These are phyloP conservation scores for Brachypterus glaber DNA, from an alignment of 2,888 invertebrate genomes.

Conservation along the genomic window DNA sequence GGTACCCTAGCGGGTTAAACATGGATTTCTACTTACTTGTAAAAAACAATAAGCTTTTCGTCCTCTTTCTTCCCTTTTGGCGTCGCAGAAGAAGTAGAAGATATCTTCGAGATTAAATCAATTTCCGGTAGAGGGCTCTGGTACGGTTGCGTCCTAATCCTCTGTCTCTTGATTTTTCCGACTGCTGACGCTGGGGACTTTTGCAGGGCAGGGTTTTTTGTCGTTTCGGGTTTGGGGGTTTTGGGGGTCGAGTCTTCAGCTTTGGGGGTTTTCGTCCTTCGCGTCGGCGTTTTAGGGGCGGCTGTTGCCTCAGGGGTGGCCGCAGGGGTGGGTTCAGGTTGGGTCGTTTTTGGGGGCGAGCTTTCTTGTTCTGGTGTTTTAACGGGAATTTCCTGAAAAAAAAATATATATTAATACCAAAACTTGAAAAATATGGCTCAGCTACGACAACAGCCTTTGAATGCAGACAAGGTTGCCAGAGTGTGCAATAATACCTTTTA, in stretches of 20 bases:
- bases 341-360: background rate
- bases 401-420: too few relatives aligned
- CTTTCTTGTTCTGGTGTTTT: background rate
- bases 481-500: too few relatives aligned
- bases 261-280: slow-evolving; percentile 44
- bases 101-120: slow-evolving; percentile 64
- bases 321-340: slow-evolving; percentile 20
- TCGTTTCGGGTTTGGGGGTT: slow-evolving; percentile 28
- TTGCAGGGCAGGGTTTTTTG: slow-evolving; percentile 29
- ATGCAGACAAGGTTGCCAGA: too few relatives aligned
- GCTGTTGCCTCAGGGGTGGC: slow-evolving; percentile 33
- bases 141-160: slow-evolving; percentile 66
- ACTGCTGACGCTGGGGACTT: slow-evolving; percentile 37
- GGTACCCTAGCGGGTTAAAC: too few relatives aligned
- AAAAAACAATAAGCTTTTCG: slow-evolving; percentile 77
- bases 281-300: slow-evolving; percentile 45
- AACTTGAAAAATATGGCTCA: too few relatives aligned
- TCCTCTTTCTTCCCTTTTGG: slow-evolving; percentile 52
- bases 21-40: slow-evolving; percentile 67
- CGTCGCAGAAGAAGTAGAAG: slow-evolving; percentile 48
- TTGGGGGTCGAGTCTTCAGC: slow-evolving; percentile 37
- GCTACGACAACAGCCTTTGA: slow-evolving; percentile 36
- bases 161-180: slow-evolving; percentile 44
- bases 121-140: slow-evolving; percentile 75
- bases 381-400: too few relatives aligned